phyloP scores from a whole-genome alignment of 2,797 vertebrate genomes.

The Megaceryle alcyon region DNA sequence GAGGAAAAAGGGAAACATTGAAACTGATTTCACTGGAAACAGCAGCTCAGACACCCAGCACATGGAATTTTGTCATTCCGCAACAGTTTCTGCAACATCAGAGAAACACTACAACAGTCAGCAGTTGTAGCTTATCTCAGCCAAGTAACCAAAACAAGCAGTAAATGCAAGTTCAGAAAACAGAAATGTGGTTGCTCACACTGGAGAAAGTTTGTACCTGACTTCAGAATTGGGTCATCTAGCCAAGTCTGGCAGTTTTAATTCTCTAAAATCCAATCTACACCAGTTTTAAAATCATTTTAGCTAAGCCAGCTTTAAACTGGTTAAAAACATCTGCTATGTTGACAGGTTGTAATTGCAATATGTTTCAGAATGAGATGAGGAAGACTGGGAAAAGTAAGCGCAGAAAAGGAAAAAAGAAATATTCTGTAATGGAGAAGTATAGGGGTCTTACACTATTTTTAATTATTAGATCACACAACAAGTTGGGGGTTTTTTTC shows the following conservation, averaged over 20 bases:
- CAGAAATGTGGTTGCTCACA: neutral
- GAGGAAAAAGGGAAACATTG: neutral
- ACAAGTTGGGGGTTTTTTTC: neutral
- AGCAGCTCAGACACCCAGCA: neutral
- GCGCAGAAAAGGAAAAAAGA: neutral
- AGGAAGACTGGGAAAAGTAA: neutral
- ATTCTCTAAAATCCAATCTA: neutral
- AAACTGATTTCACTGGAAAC: neutral
- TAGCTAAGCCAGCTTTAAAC: neutral
- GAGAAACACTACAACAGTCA: neutral
- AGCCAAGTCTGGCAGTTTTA: neutral
- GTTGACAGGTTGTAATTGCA: neutral
- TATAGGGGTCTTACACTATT: neutral
- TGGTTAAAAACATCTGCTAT: neutral
- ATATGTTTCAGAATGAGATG: neutral
- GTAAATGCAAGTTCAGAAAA: neutral
- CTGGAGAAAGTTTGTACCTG: neutral
- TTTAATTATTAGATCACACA: constrained; percentile 18
- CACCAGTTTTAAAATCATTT: neutral
- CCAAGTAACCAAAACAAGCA: neutral
- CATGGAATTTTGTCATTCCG: neutral
- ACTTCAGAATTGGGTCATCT: neutral
- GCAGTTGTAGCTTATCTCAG: neutral
- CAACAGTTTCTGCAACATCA: neutral
- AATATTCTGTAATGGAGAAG: neutral